Evolutionary conservation across 2,888 invertebrate species (phyloP), one percentile per base, ranked within the genome.

Genomic region (Scaptomyza cyrtandrae): DNA sequence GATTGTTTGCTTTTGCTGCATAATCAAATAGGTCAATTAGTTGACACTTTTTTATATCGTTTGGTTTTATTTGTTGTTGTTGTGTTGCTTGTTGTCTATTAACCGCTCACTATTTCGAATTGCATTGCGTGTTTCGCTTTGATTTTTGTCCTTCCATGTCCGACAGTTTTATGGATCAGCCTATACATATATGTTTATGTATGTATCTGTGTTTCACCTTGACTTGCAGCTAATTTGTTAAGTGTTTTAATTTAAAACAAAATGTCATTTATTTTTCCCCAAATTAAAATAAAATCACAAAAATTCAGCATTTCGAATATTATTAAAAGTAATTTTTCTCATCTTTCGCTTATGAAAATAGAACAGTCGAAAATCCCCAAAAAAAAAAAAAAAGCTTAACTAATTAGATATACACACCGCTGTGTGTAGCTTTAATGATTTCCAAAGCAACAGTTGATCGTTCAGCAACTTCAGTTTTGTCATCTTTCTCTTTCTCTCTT

Each of bases 1-100:
- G 2, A 39, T 6, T 55, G 52, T 31, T 44, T 44, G 44, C 6
- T 13, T 57, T 48, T 10, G 16, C 27, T 43, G 48, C 49, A 35
- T 41, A 33, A 68, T 75, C 68, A 67, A 75, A 78, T 78, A 55
- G 80, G 75, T 76, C 80, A 75, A 57, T 69, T 72, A 64, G 55
- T 41, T 57, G 43, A 16, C 44, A 45, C 10, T 33, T 9, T 55
- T 48, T 29, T 24, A 4, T 24, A 24, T 24, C 24, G 29, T 27
- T 61, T 33, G 3, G n/a, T n/a, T 16, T 43, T 43, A 10, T 19
- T 33, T 24, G 4, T 16, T 48, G 19, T 57, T 31, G 14, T 6
- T 6, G 6, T 7, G 27, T 37, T 27, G 24, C 62, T 53, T 16
- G 29, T 9, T 59, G 50, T 65, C 57, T 31, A 71, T 45, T 39